Evolutionary conservation across 2,797 vertebrate species (phyloP), one percentile per base, ranked within the genome.

Genomic region (Discoglossus pictus): DNA sequence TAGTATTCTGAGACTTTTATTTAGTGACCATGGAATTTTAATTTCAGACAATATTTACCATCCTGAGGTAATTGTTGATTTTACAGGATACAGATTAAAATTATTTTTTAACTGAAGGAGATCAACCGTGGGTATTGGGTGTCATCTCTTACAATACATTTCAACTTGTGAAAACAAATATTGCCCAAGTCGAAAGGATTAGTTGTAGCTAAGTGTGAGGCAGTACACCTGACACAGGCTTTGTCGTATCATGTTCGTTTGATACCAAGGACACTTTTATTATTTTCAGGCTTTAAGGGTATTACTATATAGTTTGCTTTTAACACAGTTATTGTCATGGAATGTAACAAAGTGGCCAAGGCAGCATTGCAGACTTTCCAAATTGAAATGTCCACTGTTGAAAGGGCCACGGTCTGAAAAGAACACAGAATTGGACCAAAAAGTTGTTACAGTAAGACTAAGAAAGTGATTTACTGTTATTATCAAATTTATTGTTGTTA

Each of bases 21-120:
- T 64, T 65, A 64, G 38, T 71, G 68, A 59, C 68, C 46, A 43
- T 52, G 53, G 53, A 59, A 71, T 71, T 71, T 64, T 58, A 71
- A 65, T 64, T 64, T 71, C 38, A 51, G 34, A 40, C 62, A 70
- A 70, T 70, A 70, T 71, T 71, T 71, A 64, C 61, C 38, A 18
- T 53, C 4, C 36, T 71, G 61, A 71, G 55, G 52, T 70, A 47
- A 70, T 64, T 70, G 68, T 70, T 71, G 68, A 65, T 64, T 59
- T 42, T 51, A 27, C 68, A 35, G 38, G 24, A 71, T 59, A 43
- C 64, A 65, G 68, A 71, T 58, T 59, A 52, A 44, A 64, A n/a
- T n/a, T n/a, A n/a, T n/a, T 71, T 55, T 63, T 64, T 20, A 59
- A 51, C 46, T 64, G 52, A 18, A 25, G 11, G 23, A 40, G 27